A percentile compares a stretch with the other conserved stretches of the same genome.
phyloP scores from a whole-genome alignment of 2,888 invertebrate genomes.

The Diabrotica balteata region DNA sequence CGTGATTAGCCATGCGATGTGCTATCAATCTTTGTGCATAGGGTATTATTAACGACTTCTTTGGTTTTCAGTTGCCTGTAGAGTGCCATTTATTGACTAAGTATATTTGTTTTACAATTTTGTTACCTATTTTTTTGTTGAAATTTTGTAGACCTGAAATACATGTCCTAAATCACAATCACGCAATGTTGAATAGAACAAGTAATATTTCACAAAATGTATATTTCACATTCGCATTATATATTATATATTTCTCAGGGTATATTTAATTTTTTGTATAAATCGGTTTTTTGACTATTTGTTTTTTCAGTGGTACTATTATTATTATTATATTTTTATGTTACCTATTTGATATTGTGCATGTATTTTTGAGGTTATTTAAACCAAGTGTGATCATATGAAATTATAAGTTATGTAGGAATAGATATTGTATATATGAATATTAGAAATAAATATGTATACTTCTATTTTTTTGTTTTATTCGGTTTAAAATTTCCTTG shows the following conservation, averaged over 20 bases:
- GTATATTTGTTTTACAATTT: constrained; percentile 42
- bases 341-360: constrained; percentile 49
- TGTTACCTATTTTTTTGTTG: constrained; percentile 47
- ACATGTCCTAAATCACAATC: constrained; percentile 42
- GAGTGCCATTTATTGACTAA: constrained; percentile 49
- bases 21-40: no score
- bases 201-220: constrained; percentile 22
- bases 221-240: constrained; percentile 20
- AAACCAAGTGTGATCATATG: constrained; percentile 58
- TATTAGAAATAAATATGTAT: constrained; percentile 57
- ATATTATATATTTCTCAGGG: constrained; percentile 36
- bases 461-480: constrained; percentile 47
- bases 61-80: constrained; percentile 35
- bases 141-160: constrained; percentile 45
- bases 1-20: no score
- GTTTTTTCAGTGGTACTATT: constrained; percentile 8
- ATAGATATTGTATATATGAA: constrained; percentile 53
- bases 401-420: constrained; percentile 52
- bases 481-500: no score
- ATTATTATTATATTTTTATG: constrained; percentile 15
- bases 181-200: constrained; percentile 25
- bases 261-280: constrained; percentile 25
- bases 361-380: constrained; percentile 56
- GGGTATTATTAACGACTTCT: neutral
- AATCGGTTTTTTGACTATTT: constrained; percentile 17